Evolutionary conservation across 2,888 invertebrate genomes (phyloP).

Genomic region (Mactromeris polynyma): DNA sequence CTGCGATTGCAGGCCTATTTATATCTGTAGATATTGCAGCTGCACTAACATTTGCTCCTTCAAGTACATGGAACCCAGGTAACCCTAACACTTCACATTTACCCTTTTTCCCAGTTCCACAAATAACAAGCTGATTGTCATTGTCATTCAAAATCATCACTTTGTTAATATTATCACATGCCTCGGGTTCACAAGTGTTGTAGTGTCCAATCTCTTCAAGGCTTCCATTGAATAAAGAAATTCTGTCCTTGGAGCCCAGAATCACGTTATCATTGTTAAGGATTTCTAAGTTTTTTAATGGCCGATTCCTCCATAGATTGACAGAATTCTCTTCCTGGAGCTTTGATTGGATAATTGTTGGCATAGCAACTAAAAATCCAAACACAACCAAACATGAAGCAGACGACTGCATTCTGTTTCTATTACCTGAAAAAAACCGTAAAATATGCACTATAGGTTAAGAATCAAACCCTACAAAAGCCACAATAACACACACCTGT

Average conservation of each 20-base stretch:
- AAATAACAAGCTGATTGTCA: neutral
- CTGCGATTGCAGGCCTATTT: constrained; percentile 13
- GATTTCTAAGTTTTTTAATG: neutral
- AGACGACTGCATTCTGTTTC: neutral
- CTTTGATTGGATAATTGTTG: neutral
- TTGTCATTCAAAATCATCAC: constrained; percentile 14
- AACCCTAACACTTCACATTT: constrained; percentile 34
- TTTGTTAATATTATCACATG: constrained; percentile 41
- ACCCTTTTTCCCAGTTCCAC: constrained; percentile 41
- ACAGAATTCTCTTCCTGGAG: neutral
- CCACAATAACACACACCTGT: no score
- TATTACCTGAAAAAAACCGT: neutral
- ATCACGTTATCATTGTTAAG: neutral
- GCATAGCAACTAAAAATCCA: neutral
- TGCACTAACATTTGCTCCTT: neutral
- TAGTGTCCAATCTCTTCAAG: neutral
- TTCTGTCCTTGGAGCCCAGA: neutral
- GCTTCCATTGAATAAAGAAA: neutral
- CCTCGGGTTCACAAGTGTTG: constrained; percentile 6
- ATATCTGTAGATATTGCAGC: constrained; percentile 18
- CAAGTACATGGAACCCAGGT: neutral
- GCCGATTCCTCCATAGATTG: neutral
- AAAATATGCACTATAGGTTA: no score
- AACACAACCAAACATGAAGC: neutral
- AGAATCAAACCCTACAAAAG: no score